Conservation (phyloP, 2,797 vertebrate species). For the Phrynocephalus vlangalii region DNA sequence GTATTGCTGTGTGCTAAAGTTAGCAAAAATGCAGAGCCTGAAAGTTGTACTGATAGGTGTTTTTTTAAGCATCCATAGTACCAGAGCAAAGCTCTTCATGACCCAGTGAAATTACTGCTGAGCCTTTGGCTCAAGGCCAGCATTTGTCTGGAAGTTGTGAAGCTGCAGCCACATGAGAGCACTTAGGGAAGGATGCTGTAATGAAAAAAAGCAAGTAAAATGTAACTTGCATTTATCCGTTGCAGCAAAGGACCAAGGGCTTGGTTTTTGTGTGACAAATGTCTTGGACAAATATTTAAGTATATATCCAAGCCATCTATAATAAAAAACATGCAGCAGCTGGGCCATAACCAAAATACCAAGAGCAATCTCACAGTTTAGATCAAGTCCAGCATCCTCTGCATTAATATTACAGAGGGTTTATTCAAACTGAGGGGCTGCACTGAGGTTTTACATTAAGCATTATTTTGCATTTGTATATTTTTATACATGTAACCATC, state of each 20-base stretch:
- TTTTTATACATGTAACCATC: accelerated
- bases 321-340: constrained; percentile 68
- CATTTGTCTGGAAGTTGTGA: constrained; percentile 44
- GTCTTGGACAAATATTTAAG: constrained; percentile 58
- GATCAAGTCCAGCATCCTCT: accelerated
- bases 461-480: background rate
- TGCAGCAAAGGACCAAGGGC: constrained; percentile 26
- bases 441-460: accelerated
- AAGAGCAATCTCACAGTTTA: constrained; percentile 30
- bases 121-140: constrained; percentile 33
- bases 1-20: background rate
- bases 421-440: background rate
- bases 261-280: constrained; percentile 57
- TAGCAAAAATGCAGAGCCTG: background rate
- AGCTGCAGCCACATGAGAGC: constrained; percentile 24
- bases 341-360: constrained; percentile 53
- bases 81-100: constrained; percentile 43
- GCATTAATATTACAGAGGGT: background rate
- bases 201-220: constrained; percentile 37
- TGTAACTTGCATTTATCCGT: constrained; percentile 52
- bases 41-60: background rate
- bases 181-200: constrained; percentile 37
- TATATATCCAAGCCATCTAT: constrained; percentile 59
- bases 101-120: constrained; percentile 6
- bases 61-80: constrained; percentile 6